Conservation (phyloP, 2,797 vertebrate genomes). For the Hirundo rustica region DNA sequence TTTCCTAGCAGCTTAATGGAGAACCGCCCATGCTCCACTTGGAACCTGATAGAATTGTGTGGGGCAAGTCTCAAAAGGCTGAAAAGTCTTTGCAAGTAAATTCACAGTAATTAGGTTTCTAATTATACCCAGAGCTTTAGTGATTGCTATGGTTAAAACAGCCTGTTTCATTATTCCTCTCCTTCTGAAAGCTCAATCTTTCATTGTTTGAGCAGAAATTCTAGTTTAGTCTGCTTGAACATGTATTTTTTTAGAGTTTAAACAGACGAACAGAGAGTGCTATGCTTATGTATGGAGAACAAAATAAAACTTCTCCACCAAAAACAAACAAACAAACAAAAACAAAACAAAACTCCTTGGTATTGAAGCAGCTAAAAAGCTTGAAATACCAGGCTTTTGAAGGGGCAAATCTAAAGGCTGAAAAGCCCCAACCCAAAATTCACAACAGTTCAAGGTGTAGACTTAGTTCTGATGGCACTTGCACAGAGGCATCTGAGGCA, state of each 20-base stretch:
- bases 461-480: not conserved
- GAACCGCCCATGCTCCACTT: not conserved
- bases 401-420: not conserved
- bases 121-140: slow-evolving; percentile 45
- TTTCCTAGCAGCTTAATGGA: not conserved
- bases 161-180: not conserved
- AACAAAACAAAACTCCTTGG: not conserved
- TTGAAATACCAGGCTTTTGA: not conserved
- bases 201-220: not conserved
- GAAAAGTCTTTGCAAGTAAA: slow-evolving; percentile 36
- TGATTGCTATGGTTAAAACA: slow-evolving; percentile 1
- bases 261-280: not conserved
- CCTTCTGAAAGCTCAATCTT: not conserved
- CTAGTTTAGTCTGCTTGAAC: not conserved
- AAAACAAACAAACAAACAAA: not conserved
- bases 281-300: not conserved
- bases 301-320: not conserved
- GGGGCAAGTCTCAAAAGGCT: slow-evolving; percentile 46
- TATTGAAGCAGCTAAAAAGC: not conserved
- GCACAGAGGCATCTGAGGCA: not conserved
- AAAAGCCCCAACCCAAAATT: not conserved
- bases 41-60: slow-evolving; percentile 1
- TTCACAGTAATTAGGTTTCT: slow-evolving; percentile 58
- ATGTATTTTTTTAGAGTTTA: not conserved
- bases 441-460: not conserved